Conservation (phyloP, 2,888 invertebrate species). For the Chesias legatella region DNA sequence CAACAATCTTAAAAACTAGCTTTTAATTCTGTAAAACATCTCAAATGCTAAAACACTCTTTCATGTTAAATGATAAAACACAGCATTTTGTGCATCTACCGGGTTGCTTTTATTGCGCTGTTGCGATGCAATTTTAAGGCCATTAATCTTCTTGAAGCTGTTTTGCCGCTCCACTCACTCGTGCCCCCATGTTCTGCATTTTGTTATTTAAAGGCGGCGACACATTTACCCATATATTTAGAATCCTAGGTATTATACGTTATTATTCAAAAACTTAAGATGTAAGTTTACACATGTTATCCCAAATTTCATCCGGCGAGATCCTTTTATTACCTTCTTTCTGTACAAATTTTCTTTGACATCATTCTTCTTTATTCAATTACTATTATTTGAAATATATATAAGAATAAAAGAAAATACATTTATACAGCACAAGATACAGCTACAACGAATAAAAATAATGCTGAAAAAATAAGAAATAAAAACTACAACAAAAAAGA, state of each 20-base stretch:
- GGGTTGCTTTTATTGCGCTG: slow-evolving; percentile 68
- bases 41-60: slow-evolving; percentile 32
- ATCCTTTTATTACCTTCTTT: too few relatives aligned
- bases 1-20: slow-evolving; percentile 34
- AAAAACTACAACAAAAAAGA: too few relatives aligned
- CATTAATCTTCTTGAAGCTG: slow-evolving; percentile 70
- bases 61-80: slow-evolving; percentile 60
- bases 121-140: slow-evolving; percentile 73
- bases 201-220: not conserved
- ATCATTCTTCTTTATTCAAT: slow-evolving; percentile 10
- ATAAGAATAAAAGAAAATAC: too few relatives aligned
- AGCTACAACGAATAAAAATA: too few relatives aligned
- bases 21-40: slow-evolving; percentile 50
- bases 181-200: slow-evolving; percentile 31
- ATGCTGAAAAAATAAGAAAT: too few relatives aligned
- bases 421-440: too few relatives aligned
- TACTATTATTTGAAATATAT: slow-evolving; percentile 14
- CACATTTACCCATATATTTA: not conserved
- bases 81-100: slow-evolving; percentile 50
- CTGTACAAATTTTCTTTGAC: too few relatives aligned
- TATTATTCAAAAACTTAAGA: too few relatives aligned
- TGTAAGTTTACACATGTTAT: too few relatives aligned
- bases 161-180: slow-evolving; percentile 51
- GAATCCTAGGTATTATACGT: not conserved
- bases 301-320: too few relatives aligned